Evolutionary conservation across 2,797 vertebrate genomes (phyloP).

Genomic region (Sibirionetta formosa): DNA sequence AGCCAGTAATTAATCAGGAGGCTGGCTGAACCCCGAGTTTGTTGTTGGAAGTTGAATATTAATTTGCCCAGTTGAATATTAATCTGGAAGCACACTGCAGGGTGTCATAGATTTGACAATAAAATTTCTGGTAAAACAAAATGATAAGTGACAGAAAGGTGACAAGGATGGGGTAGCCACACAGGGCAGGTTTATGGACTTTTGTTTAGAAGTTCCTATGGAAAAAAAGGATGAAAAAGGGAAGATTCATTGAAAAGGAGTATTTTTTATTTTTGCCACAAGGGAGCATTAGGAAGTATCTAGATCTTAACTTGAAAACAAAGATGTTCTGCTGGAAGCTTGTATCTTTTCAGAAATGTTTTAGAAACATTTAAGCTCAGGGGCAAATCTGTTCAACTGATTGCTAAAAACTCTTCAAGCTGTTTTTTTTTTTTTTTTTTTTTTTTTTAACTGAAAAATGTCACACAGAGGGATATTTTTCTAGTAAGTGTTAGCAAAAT

Average conservation of each 20-base stretch:
- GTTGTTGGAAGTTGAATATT: background rate
- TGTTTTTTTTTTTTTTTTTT: background rate
- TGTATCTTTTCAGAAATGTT: background rate
- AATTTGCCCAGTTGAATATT: background rate
- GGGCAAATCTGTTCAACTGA: background rate
- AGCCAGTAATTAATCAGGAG: conserved; percentile 26
- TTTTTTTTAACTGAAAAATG: background rate
- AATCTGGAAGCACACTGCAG: background rate
- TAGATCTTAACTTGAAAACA: background rate
- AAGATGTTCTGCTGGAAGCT: background rate
- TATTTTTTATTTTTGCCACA: background rate
- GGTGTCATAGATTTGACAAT: background rate
- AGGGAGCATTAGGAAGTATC: background rate
- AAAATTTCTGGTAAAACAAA: background rate
- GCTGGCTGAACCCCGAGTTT: background rate
- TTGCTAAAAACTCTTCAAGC: background rate
- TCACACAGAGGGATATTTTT: background rate
- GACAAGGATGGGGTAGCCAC: background rate
- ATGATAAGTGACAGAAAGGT: background rate
- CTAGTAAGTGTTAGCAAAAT: background rate
- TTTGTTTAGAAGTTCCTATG: fast-evolving
- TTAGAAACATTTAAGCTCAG: background rate
- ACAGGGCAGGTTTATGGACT: background rate
- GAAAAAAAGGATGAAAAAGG: background rate
- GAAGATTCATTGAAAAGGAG: background rate